Conservation (phyloP, 2,113 vertebrate species). For the Caloenas nicobarica region DNA sequence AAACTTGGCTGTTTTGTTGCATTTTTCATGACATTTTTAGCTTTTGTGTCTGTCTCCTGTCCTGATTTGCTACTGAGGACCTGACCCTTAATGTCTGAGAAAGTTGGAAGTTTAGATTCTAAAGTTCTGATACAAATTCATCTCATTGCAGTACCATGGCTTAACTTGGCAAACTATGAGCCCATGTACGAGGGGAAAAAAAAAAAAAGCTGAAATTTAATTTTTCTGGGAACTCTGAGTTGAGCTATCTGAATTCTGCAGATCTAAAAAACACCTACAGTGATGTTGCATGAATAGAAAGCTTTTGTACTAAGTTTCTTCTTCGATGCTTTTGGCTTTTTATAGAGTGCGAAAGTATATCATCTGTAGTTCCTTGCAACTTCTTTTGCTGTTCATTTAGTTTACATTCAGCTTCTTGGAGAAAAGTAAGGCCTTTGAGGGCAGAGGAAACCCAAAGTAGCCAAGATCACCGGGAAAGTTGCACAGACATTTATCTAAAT, state of each 20-base stretch:
- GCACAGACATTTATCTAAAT: background rate
- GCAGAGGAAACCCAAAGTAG: background rate
- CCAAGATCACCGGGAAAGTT: background rate
- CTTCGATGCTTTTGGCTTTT: background rate
- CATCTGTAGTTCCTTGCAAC: background rate
- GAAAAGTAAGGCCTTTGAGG: background rate
- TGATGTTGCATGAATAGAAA: background rate
- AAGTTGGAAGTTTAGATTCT: background rate
- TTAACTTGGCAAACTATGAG: background rate
- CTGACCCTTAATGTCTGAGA: background rate
- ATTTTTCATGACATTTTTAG: background rate
- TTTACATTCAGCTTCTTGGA: background rate
- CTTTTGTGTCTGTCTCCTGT: background rate
- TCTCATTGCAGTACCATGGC: background rate
- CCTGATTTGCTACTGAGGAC: background rate
- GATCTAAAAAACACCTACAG: background rate
- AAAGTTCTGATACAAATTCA: background rate
- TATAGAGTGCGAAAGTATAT: background rate
- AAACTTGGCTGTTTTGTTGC: background rate
- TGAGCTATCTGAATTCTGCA: background rate
- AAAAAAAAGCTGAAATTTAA: background rate
- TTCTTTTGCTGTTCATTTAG: background rate
- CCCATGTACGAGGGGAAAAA: accelerated
- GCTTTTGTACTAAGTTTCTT: background rate
- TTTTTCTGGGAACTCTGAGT: background rate